Evolutionary conservation across 2,888 invertebrate genomes (phyloP).

Genomic region (Dicyrtoma fusca): DNA sequence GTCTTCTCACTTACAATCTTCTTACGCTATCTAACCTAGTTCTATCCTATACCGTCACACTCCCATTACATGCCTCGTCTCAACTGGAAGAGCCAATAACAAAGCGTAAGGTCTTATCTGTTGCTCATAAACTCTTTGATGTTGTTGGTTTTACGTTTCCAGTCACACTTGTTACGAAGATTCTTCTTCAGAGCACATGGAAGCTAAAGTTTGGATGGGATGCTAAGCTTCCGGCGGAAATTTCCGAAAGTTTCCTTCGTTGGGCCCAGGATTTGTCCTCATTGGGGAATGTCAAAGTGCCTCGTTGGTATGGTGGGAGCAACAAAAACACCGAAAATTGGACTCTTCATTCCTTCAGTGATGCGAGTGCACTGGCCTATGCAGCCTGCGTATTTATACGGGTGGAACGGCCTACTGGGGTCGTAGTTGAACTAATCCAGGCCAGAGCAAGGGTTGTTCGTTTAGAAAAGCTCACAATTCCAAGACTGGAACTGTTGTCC

Average conservation of each 20-base stretch:
- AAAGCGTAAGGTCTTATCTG: slow-evolving; percentile 22
- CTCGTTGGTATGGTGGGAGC: slow-evolving; percentile 41
- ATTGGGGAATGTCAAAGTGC: slow-evolving; percentile 48
- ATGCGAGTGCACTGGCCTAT: slow-evolving; percentile 57
- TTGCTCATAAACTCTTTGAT: slow-evolving; percentile 27
- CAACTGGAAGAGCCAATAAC: too few relatives aligned
- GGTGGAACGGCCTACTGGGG: background rate
- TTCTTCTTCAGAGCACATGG: slow-evolving; percentile 44
- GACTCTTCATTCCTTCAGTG: slow-evolving; percentile 56
- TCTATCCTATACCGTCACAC: too few relatives aligned
- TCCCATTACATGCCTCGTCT: too few relatives aligned
- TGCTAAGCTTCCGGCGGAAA: slow-evolving; percentile 27
- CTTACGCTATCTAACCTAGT: too few relatives aligned
- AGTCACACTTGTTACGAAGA: slow-evolving; percentile 17
- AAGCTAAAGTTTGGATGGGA: slow-evolving; percentile 41
- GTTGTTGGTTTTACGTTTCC: slow-evolving; percentile 28
- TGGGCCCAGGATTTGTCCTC: slow-evolving; percentile 47
- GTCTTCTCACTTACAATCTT: too few relatives aligned
- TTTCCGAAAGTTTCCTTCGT: slow-evolving; percentile 36
- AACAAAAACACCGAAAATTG: slow-evolving; percentile 22
- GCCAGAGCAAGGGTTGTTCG: slow-evolving; percentile 47
- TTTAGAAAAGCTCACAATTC: slow-evolving; percentile 41
- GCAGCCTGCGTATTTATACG: slow-evolving; percentile 48
- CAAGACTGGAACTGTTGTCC: slow-evolving; percentile 46
- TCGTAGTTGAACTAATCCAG: slow-evolving; percentile 27